Conservation (phyloP, 92 coral and sea anemone species). For the Isaurus tuberculatus region DNA sequence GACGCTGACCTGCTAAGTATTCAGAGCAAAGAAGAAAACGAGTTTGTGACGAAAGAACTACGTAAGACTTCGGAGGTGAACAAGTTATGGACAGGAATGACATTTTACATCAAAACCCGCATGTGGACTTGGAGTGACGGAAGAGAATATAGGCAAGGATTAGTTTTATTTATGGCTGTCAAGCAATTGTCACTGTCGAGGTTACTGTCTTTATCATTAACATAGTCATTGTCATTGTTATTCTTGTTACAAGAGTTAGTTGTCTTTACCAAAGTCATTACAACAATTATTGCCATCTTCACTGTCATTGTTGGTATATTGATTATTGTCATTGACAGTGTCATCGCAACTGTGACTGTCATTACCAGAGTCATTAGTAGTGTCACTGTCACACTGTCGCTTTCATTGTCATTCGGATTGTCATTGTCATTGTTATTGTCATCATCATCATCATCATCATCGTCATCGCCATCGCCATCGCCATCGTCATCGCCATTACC, state of each 20-base stretch:
- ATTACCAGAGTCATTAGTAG: too few relatives aligned
- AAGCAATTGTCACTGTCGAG: background rate
- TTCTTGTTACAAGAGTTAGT: background rate
- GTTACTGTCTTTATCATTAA: background rate
- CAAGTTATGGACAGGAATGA: slow-evolving; percentile 74
- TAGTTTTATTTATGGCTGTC: background rate
- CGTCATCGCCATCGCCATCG: background rate
- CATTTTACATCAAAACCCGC: slow-evolving; percentile 59
- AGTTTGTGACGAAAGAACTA: slow-evolving; percentile 55
- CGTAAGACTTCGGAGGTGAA: slow-evolving; percentile 69
- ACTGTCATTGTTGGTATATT: too few relatives aligned
- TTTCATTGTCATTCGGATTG: too few relatives aligned
- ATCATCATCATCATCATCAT: background rate
- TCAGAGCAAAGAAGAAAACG: slow-evolving; percentile 68
- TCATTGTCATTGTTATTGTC: too few relatives aligned
- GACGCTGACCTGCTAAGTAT: slow-evolving; percentile 65
- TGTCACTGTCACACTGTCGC: too few relatives aligned
- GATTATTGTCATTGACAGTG: too few relatives aligned
- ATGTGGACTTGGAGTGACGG: slow-evolving; percentile 81
- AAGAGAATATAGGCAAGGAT: slow-evolving; percentile 58
- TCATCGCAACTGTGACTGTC: too few relatives aligned
- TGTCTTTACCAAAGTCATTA: too few relatives aligned
- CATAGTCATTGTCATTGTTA: too few relatives aligned
- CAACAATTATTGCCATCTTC: too few relatives aligned
- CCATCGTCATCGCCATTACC: background rate